phyloP scores from a whole-genome alignment of 2,113 vertebrate species.

The Cyanoderma ruficeps region DNA sequence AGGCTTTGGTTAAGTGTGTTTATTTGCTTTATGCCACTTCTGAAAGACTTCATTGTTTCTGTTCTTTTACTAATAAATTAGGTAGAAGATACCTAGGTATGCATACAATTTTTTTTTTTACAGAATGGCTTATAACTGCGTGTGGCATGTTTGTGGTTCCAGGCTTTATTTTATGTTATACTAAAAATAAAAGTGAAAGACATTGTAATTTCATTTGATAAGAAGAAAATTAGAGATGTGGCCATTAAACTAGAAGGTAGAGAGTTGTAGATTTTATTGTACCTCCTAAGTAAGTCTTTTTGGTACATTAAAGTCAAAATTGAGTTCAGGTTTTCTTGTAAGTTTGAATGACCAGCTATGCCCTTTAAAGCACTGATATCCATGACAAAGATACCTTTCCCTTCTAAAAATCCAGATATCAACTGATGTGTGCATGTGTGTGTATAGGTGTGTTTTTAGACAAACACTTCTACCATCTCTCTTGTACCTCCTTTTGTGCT shows the following conservation, averaged over 20 bases:
- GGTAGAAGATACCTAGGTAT: neutral
- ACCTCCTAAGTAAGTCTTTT: neutral
- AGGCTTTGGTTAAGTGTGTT: neutral
- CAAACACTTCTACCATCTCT: neutral
- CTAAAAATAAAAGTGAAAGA: neutral
- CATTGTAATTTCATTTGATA: neutral
- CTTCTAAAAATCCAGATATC: neutral
- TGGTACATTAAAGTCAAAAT: neutral
- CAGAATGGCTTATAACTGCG: neutral
- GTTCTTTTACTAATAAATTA: neutral
- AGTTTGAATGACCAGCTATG: neutral
- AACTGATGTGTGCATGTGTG: accelerated
- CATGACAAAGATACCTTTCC: neutral
- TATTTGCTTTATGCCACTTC: conserved; percentile 3
- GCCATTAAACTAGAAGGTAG: neutral
- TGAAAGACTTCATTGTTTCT: conserved; percentile 51
- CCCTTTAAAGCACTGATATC: neutral
- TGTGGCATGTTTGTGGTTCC: neutral
- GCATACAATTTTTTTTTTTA: neutral
- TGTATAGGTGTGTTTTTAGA: neutral
- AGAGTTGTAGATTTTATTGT: neutral
- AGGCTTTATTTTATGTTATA: neutral
- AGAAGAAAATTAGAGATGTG: neutral
- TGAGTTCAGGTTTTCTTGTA: neutral
- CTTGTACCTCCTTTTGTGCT: neutral